Conservation (phyloP, 2,888 invertebrate species). For the Trisateles emortualis region DNA sequence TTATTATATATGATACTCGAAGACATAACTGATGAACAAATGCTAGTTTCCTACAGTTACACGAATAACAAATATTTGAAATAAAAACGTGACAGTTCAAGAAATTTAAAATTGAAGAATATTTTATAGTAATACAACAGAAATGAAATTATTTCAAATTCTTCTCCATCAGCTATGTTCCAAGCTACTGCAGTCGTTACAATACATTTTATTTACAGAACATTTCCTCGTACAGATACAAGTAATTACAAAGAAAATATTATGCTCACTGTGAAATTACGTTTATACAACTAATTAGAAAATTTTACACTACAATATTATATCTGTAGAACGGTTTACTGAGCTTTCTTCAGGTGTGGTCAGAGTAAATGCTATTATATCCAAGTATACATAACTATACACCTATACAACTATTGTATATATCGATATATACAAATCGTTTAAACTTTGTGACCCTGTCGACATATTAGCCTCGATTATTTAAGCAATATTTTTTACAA, state of each 20-base stretch:
- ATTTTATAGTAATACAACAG: conserved; percentile 8
- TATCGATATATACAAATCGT: conserved; percentile 67
- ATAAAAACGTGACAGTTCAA: not conserved
- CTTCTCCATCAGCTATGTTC: conserved; percentile 25
- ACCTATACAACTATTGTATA: conserved; percentile 63
- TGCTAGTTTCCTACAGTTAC: no score
- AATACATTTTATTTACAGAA: conserved; percentile 40
- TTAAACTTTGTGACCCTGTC: conserved; percentile 81
- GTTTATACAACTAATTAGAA: conserved; percentile 39
- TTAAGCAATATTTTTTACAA: conserved; percentile 63
- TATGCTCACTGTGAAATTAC: conserved; percentile 52
- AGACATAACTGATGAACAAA: conserved; percentile 21
- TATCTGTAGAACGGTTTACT: conserved; percentile 62
- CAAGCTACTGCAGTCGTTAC: conserved; percentile 10
- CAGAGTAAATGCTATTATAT: conserved; percentile 75
- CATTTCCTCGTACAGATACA: conserved; percentile 19
- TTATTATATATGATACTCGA: conserved; percentile 30
- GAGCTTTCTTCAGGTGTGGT: conserved; percentile 86
- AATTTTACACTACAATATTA: conserved; percentile 44
- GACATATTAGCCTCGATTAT: conserved; percentile 76
- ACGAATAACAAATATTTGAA: not conserved
- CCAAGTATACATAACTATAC: conserved; percentile 54
- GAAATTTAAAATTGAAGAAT: not conserved
- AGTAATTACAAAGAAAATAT: conserved; percentile 53
- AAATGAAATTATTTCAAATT: conserved; percentile 3